Evolutionary conservation across 2,888 invertebrate genomes (phyloP), one percentile per base, ranked within the genome.

Genomic region (Nymphalis polychloros): DNA sequence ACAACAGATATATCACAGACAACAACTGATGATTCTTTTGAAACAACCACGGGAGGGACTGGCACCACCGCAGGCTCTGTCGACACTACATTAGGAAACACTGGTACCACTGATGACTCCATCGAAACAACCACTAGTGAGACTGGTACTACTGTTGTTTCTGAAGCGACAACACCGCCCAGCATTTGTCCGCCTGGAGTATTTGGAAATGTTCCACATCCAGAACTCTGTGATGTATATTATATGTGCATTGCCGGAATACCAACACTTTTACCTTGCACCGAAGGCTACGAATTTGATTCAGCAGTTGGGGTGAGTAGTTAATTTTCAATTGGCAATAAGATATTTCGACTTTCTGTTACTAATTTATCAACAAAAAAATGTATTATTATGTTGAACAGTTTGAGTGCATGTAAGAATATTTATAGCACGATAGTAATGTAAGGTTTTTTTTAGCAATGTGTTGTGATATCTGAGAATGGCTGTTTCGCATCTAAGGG

Each of bases 161-260:
- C 57, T 41, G 52, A 50, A 48, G 41, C 35, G 52, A 55, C 61
- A 27, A 49, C 69, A 5, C 52, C 63, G 16, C 8, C 57, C 7
- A 47, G 57, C 6, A 6, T 81, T 1, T 85, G 84, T 53, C 79
- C 81, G 0, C 47, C 75, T 1, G 81, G 79, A 0, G 62, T 69
- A 0, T 78, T 79, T 27, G 84, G 83, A 0, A 82, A 81, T n/a
- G 68, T 83, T 0, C 77, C 84, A 0, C 82, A 85, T 62, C 85
- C 85, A 0, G 71, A 75, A 3, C 46, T 60, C 1, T 86, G 86
- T 57, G 73, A 81, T 46, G 73, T 78, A 0, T 86, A 81, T 68
- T 84, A 75, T 41, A 77, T 82, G 78, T 86, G 86, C 63, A 69
- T 79, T 0, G 81, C 77, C 1, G 84, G 84, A 0, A 67, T 73